phyloP scores from a whole-genome alignment of 2,113 vertebrate genomes.

The Columba janthina region DNA sequence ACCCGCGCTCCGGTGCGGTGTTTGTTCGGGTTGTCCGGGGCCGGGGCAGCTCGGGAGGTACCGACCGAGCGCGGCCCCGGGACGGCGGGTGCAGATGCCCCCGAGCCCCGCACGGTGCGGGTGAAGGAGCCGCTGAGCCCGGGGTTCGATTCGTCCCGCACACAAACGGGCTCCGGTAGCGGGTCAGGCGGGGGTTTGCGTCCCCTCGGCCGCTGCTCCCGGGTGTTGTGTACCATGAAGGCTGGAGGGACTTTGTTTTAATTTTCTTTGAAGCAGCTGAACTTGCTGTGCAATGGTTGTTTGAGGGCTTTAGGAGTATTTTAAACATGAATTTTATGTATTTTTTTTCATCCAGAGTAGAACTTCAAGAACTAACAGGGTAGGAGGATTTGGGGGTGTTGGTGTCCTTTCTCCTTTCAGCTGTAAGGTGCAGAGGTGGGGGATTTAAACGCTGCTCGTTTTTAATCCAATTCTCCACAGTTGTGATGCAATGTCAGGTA shows the following conservation, averaged over 20 bases:
- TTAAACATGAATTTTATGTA: fast-evolving
- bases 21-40: not conserved
- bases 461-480: fast-evolving
- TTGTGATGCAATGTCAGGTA: not conserved
- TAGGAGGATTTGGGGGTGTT: fast-evolving
- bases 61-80: no score
- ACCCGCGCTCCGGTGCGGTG: not conserved
- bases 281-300: fast-evolving
- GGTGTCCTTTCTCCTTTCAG: not conserved
- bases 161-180: no score
- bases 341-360: no score
- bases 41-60: not conserved
- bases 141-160: not conserved
- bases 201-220: not conserved
- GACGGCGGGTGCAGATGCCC: not conserved
- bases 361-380: fast-evolving
- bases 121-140: not conserved
- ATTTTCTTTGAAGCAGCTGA: not conserved
- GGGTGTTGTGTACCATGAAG: no score
- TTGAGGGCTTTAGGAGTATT: fast-evolving
- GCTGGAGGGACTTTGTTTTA: fast-evolving
- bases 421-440: no score
- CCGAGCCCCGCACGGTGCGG: no score
- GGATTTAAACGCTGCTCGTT: fast-evolving
- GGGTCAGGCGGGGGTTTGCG: not conserved